These are phyloP conservation scores for Mustelus asterias DNA, from an alignment of 2,113 vertebrate genomes.

Conservation along the genomic window DNA sequence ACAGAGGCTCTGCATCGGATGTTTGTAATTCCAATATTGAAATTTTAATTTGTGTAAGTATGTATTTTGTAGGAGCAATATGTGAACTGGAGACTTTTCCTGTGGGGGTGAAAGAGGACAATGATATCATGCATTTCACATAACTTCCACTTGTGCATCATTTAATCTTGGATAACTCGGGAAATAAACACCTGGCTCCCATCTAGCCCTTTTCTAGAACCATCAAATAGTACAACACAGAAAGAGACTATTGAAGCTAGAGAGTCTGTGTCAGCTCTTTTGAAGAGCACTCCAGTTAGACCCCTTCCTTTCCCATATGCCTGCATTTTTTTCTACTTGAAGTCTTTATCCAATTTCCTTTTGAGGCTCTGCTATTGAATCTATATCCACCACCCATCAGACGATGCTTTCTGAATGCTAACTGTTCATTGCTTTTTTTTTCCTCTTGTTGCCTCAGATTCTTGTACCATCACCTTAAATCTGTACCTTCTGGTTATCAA, in stretches of 20 bases:
- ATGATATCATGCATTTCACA: not conserved
- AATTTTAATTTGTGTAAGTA: not conserved
- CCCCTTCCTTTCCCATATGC: not conserved
- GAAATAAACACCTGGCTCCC: not conserved
- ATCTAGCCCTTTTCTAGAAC: not conserved
- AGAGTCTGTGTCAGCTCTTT: not conserved
- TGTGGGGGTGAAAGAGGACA: not conserved
- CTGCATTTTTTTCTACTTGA: not conserved
- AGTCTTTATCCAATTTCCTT: not conserved
- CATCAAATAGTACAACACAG: not conserved
- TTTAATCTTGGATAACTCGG: not conserved
- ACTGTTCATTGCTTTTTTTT: not conserved
- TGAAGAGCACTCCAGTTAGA: not conserved
- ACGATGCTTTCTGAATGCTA: not conserved
- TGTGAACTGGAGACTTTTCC: not conserved
- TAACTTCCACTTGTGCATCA: not conserved
- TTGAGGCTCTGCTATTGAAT: not conserved
- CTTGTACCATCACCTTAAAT: not conserved
- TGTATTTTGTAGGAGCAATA: not conserved
- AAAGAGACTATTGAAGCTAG: not conserved
- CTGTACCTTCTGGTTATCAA: not conserved
- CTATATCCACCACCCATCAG: not conserved
- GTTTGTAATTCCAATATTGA: not conserved
- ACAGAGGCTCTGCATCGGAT: not conserved
- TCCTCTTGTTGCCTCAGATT: not conserved